Conservation (phyloP, 2,797 vertebrate species). For the Euthynnus affinis region DNA sequence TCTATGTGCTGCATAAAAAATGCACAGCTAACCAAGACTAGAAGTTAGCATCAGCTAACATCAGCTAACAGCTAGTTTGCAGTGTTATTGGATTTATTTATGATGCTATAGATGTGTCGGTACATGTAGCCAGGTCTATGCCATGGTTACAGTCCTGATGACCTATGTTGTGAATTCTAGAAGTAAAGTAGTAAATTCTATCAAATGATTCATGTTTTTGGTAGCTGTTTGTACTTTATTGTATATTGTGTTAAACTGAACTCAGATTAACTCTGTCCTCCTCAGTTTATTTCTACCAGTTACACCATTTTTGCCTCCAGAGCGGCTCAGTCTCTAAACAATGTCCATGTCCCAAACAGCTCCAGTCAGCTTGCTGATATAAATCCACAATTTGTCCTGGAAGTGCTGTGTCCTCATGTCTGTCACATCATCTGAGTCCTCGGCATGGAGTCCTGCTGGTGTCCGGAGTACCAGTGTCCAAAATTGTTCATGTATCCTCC, state of each 20-base stretch:
- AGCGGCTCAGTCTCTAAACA: constrained; percentile 32
- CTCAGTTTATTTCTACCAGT: constrained; percentile 6
- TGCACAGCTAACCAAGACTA: neutral
- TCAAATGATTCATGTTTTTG: neutral
- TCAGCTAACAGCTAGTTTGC: neutral
- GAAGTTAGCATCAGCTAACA: neutral
- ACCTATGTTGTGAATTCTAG: neutral
- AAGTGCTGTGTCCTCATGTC: constrained; percentile 22
- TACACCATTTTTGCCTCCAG: constrained; percentile 43
- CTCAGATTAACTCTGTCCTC: neutral
- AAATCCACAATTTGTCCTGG: constrained; percentile 52
- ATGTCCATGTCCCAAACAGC: constrained; percentile 15
- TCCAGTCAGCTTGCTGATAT: constrained; percentile 26
- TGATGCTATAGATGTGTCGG: neutral
- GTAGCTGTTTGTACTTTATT: neutral
- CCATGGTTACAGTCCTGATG: neutral
- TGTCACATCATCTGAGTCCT: constrained; percentile 91
- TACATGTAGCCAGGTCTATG: neutral
- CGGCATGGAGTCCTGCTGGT: constrained; percentile 88
- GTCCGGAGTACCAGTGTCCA: constrained; percentile 91
- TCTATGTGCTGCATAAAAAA: neutral
- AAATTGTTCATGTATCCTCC: constrained; percentile 90
- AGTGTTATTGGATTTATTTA: neutral
- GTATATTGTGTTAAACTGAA: no score
- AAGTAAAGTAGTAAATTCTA: neutral